Percentiles rank a stretch among this genome's conserved stretches.
Conservation (phyloP, 2,113 vertebrate species). For the Poeciliopsis turrubarensis region DNA sequence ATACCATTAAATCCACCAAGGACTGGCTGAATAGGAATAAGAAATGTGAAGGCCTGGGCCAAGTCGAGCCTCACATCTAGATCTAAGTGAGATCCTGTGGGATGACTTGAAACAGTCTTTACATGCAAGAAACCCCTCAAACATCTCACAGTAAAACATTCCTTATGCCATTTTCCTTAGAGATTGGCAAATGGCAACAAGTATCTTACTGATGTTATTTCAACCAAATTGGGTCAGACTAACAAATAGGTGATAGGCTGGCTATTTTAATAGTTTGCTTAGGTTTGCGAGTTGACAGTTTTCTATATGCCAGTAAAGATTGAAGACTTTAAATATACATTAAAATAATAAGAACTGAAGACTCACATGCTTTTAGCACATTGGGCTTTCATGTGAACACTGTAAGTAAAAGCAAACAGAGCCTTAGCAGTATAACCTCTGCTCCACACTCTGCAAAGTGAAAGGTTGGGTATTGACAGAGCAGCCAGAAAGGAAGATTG, state of each 20-base stretch:
- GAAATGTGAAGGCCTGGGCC: background rate
- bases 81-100: background rate
- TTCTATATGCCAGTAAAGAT: background rate
- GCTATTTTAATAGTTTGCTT: background rate
- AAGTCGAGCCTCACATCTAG: background rate
- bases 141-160: background rate
- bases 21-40: no score
- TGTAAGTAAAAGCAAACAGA: background rate
- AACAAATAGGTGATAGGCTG: background rate
- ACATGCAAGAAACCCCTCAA: background rate
- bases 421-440: background rate
- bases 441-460: background rate
- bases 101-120: background rate
- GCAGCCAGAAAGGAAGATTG: conserved; percentile 9
- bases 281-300: background rate
- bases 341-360: background rate
- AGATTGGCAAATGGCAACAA: background rate
- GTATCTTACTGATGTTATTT: background rate
- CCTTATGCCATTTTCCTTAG: no score
- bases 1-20: no score
- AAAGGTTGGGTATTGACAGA: conserved; percentile 33
- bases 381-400: background rate
- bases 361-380: background rate
- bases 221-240: background rate
- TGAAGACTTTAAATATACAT: background rate